phyloP scores from a whole-genome alignment of 2,888 invertebrate species.

The Abrostola triplasia region DNA sequence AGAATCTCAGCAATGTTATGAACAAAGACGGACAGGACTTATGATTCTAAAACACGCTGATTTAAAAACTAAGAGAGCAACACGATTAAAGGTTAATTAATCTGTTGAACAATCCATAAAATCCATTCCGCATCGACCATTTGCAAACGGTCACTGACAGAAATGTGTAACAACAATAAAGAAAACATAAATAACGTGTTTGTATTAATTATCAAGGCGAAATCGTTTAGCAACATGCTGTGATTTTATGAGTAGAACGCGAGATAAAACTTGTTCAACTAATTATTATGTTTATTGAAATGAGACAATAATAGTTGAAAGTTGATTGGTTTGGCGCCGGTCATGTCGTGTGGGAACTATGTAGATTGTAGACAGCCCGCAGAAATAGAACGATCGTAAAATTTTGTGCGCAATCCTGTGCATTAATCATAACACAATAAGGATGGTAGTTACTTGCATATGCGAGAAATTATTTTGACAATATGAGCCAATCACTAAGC shows the following conservation, averaged over 20 bases:
- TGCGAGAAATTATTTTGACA: constrained; percentile 29
- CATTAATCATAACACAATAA: constrained; percentile 42
- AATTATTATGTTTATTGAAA: constrained; percentile 73
- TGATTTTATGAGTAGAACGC: constrained; percentile 58
- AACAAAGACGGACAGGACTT: constrained; percentile 1
- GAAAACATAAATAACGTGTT: constrained; percentile 60
- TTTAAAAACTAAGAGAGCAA: constrained; percentile 10
- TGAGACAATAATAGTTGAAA: constrained; percentile 69
- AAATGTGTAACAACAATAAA: constrained; percentile 58
- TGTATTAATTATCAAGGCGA: constrained; percentile 64
- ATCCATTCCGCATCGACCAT: constrained; percentile 27
- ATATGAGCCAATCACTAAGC: constrained; percentile 2
- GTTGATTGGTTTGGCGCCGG: constrained; percentile 70
- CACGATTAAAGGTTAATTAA: constrained; percentile 34
- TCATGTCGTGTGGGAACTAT: constrained; percentile 30
- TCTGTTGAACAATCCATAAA: constrained; percentile 44
- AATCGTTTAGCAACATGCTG: constrained; percentile 58
- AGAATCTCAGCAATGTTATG: constrained; percentile 5
- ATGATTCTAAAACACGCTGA: constrained; percentile 1
- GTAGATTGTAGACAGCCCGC: constrained; percentile 31
- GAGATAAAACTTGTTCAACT: constrained; percentile 54
- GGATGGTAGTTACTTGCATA: constrained; percentile 31
- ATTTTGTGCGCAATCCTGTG: constrained; percentile 47
- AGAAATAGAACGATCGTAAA: constrained; percentile 56
- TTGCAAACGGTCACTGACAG: constrained; percentile 26